These are phyloP conservation scores for Eristalis intricaria DNA, from an alignment of 2,888 invertebrate genomes.

Conservation along the genomic window DNA sequence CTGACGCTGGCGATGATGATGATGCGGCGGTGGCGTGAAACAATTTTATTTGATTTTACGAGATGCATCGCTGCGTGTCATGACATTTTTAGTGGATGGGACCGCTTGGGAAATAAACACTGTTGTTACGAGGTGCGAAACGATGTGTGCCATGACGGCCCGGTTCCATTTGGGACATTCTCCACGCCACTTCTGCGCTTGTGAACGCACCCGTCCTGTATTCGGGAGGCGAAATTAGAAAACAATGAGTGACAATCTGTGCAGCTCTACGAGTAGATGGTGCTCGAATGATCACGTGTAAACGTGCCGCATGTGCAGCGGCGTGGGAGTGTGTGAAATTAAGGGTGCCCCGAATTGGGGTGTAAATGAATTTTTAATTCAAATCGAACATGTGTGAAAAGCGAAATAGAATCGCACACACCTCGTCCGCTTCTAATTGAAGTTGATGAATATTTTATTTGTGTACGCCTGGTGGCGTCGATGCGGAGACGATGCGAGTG, in stretches of 20 bases:
- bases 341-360: background rate
- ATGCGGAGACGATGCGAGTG: background rate
- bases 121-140: slow-evolving; percentile 66
- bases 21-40: slow-evolving; percentile 38
- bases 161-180: slow-evolving; percentile 5
- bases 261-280: background rate
- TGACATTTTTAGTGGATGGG: slow-evolving; percentile 57
- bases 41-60: slow-evolving; percentile 66
- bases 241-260: slow-evolving; percentile 49
- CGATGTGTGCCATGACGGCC: slow-evolving; percentile 30
- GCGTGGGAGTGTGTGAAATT: background rate
- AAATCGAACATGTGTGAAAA: slow-evolving; percentile 42
- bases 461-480: slow-evolving; percentile 12
- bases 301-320: slow-evolving; percentile 5
- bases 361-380: slow-evolving; percentile 56
- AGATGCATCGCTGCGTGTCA: slow-evolving; percentile 38
- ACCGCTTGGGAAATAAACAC: slow-evolving; percentile 68
- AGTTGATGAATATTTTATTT: slow-evolving; percentile 67
- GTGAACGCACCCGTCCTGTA: background rate
- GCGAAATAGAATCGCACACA: slow-evolving; percentile 42
- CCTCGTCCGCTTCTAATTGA: slow-evolving; percentile 50
- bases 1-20: slow-evolving; percentile 24
- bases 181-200: background rate
- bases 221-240: background rate
- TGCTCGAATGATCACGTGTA: slow-evolving; percentile 8